Evolutionary conservation across 2,888 invertebrate genomes (phyloP), one percentile per base, ranked within the genome.

Genomic region (Drosophila tanythrix): DNA sequence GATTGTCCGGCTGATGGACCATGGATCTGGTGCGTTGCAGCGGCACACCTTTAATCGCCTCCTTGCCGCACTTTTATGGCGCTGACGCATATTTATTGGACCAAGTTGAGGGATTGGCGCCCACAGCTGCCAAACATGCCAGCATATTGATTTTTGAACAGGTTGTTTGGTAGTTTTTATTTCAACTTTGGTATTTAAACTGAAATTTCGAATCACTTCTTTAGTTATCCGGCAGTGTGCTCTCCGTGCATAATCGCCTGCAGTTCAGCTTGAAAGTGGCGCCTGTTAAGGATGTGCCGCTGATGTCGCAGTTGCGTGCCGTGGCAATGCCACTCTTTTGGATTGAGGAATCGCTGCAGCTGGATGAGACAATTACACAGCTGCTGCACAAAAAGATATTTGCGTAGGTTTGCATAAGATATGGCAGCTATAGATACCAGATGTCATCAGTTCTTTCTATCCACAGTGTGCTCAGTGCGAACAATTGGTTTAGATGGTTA

Each of bases 141-240:
- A 96, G 97, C 21, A 94, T 93, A 55, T 94, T 97, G 75, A 95
- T 97, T 81, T 96, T 97, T 91, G 97, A 98, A 92, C 95, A 96
- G 87, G 96, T 31, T 31, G 11, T 18, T 2, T 8, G 15, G 7
- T 11, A 2, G 18, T 3, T 18, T 18, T 21, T 21, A 10, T 4
- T 25, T 8, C 2, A 18, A 27, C 18, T 10, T 29, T 29, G 18
- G 5, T 11, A 18, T 50, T 29, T 8, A 10, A 29, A 40, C 4
- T n/a, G n/a, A 36, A 55, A 18, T 38, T 11, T 25, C 0, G 1
- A 8, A 5, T 0, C 0, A 46, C 27, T 10, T n/a, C 21, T 10
- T 4, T 35, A 91, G 91, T 67, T 87, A n/a, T 85, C 91, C 0
- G 97, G 97, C 0, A 95, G 96, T 0, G 96, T 97, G 0, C 91